Evolutionary conservation across 2,113 vertebrate species (phyloP).

Genomic region (Cryptomyrus ogoouensis): DNA sequence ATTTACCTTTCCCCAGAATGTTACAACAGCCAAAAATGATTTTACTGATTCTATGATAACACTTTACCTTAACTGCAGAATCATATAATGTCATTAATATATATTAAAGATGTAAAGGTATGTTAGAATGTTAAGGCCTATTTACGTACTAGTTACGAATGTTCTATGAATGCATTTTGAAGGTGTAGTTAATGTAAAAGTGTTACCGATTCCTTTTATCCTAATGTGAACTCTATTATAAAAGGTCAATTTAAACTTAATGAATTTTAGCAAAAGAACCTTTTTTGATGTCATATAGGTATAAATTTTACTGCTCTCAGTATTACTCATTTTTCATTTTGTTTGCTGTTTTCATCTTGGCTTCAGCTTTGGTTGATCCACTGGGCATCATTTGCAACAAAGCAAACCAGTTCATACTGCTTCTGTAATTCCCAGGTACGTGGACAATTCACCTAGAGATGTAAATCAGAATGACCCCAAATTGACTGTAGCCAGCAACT

Average conservation of each 20-base stretch:
- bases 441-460: background rate
- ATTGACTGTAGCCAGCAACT: background rate
- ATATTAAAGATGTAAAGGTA: no score
- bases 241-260: no score
- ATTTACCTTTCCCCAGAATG: no score
- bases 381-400: background rate
- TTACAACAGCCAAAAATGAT: no score
- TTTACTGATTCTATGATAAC: no score
- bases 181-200: background rate
- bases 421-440: background rate
- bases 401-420: background rate
- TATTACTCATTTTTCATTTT: background rate
- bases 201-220: no score
- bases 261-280: no score
- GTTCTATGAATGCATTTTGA: background rate
- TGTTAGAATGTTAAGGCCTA: background rate
- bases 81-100: no score
- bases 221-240: no score
- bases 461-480: background rate
- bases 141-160: no score
- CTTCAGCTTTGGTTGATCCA: background rate
- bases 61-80: no score
- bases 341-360: background rate
- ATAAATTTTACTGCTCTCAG: no score
- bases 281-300: background rate